Percentiles rank a stretch among this genome's conserved stretches.
Evolutionary conservation across 2,113 vertebrate genomes (phyloP).

Genomic region (Empidonax traillii): DNA sequence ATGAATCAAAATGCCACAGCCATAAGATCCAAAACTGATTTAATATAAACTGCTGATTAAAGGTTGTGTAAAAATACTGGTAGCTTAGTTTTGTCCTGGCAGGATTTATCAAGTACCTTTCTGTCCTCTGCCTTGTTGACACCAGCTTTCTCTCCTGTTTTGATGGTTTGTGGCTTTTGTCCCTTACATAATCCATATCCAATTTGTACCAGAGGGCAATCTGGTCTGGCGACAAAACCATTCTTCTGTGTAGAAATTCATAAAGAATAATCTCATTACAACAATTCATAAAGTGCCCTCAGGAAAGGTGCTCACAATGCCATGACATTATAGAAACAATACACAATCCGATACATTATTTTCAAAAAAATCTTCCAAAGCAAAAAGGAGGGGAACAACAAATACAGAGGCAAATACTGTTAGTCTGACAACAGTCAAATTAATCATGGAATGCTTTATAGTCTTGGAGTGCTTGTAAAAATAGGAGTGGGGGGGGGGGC

Average conservation of each 20-base stretch:
- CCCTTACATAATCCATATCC: neutral
- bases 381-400: neutral
- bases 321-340: neutral
- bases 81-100: neutral
- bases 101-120: neutral
- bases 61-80: neutral
- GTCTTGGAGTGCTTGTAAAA: neutral
- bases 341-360: neutral
- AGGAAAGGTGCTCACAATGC: constrained; percentile 33
- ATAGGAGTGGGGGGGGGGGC: rapidly evolving
- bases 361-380: neutral
- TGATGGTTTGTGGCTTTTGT: neutral
- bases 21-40: neutral
- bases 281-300: constrained; percentile 11
- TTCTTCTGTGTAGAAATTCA: neutral
- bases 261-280: constrained; percentile 17
- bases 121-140: neutral
- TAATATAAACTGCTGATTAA: neutral
- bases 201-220: neutral
- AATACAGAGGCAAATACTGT: neutral
- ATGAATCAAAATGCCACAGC: neutral
- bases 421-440: neutral
- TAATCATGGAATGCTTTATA: neutral
- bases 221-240: neutral
- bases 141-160: neutral